These are phyloP conservation scores for Ictalurus punctatus DNA, from an alignment of 2,113 vertebrate species.

Conservation along the genomic window DNA sequence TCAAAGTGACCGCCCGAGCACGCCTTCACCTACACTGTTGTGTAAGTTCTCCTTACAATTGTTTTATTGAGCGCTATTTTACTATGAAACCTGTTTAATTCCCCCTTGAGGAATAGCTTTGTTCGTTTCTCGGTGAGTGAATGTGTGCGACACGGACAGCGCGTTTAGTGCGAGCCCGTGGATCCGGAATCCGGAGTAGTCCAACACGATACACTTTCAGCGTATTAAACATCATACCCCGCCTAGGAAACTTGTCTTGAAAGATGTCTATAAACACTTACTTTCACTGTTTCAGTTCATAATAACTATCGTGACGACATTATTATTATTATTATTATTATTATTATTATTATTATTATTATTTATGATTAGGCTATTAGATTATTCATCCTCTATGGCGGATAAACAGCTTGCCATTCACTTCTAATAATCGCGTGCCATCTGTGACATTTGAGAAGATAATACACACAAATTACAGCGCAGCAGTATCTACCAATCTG, in stretches of 20 bases:
- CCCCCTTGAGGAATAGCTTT: slow-evolving; percentile 11
- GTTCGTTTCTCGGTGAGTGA: slow-evolving; percentile 24
- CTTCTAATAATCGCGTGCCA: slow-evolving; percentile 67
- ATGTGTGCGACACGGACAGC: slow-evolving; percentile 50
- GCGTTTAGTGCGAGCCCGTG: slow-evolving; percentile 10
- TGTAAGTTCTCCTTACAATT: slow-evolving; percentile 39
- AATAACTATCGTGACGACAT: neutral
- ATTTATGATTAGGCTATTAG: neutral
- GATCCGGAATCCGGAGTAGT: slow-evolving; percentile 1
- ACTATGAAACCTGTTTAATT: neutral
- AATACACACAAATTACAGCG: slow-evolving; percentile 50
- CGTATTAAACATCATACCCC: slow-evolving; percentile 1
- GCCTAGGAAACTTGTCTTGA: neutral
- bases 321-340: neutral
- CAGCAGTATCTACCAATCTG: slow-evolving; percentile 75
- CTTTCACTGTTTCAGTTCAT: slow-evolving; percentile 13
- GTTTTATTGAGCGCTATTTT: slow-evolving; percentile 12
- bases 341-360: neutral
- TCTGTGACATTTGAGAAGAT: slow-evolving; percentile 70
- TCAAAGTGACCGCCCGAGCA: slow-evolving; percentile 46
- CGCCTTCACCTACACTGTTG: slow-evolving; percentile 16
- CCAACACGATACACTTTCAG: slow-evolving; percentile 22
- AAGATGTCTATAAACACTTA: neutral
- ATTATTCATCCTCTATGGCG: slow-evolving; percentile 13
- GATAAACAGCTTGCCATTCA: slow-evolving; percentile 56